Base-by-base conservation (phyloP, 2,888 invertebrate species). In the Fissipunctia ypsillon region DNA sequence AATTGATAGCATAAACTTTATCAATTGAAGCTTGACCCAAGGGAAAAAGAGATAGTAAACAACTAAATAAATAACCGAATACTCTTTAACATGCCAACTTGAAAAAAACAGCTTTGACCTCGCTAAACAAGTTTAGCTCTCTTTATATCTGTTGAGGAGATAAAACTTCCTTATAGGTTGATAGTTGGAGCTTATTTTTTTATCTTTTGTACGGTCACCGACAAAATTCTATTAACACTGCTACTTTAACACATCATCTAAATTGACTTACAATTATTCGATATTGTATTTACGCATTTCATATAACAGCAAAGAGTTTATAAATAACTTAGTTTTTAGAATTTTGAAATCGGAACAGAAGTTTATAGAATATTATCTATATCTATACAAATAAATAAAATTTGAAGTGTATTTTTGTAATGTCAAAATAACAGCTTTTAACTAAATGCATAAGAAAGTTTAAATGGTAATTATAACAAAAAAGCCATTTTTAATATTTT, bases 1-100 rank as follows among this genome's bases (percentile, higher is more conserved):
- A 69, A 76, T 81, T 75, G 50, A 69, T 79, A 76, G 31, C 31
- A 57, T 22, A 50, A 31, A 80, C 31, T 69, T 69, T 69, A 52
- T 43, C 69, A 76, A 66, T 52, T 9, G n/a, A 41, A 25, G 52
- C 56, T 59, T 67, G 38, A 48, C 50, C 52, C 57, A 54, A 19
- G 35, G 69, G 63, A 63, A 63, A 35, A 61, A n/a, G 9, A 41
- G 45, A 52, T 57, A 57, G 54, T 65, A 52, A 71, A 68, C 67
- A 76, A 76, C 45, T 45, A 63, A 64, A 25, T 80, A 65, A 68
- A 69, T 67, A 67, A 45, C 66, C 57, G 45, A 52, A 41, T 6
- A 48, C 50, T 56, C 56, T 56, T 43, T 48, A 66, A 66, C 59
- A 50, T 31, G 50, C 2, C 54, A 60, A 73, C 60, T 82, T 54